Base-by-base conservation (phyloP, 1,140 invertebrate species). In the Drosophila repletoides region DNA sequence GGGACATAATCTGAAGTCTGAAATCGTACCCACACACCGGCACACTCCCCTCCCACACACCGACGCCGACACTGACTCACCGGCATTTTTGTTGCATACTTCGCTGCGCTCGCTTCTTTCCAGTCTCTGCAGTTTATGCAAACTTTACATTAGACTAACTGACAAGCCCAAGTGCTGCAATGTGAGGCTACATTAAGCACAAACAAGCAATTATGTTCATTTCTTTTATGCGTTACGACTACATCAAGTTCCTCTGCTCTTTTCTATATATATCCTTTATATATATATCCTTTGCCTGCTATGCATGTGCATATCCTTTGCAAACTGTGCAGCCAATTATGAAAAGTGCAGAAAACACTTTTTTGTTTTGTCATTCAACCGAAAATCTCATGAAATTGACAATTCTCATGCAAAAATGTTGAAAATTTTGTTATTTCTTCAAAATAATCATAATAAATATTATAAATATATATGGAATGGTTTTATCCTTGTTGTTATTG, bases 151-250 rank as follows among this genome's bases (percentile, higher is more conserved):
- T 60, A 52, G 34, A 26, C 24, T 10, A 28, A 34, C 61, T 55
- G 67, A 60, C 56, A 77, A 51, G 17, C 58, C 49, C 46, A 56
- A 80, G 17, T 48, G 63, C 58, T 69, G 51, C 70, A 51, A 48
- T 55, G 46, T 34, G 29, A 58, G 56, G 73, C 63, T 45, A 77
- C 79, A 71, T 84, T 74, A 77, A 53, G 46, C 60, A 66, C 73
- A 77, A 67, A 74, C 74, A 84, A 70, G 74, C 79, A 73, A 79
- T 83, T 73, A 77, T 84, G 63, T 61, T 73, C 33, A 52, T 65
- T 72, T 63, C 33, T 52, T 58, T 61, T 52, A 61, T 61, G 58
- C 45, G 34, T 48, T 33, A 2, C n/a, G 17, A 49, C 21, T 24
- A 41, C 46, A 52, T 14, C 19, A 10, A 12, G 40, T 14, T 5